Conservation (phyloP, 2,797 vertebrate genomes). For the Acrossocheilus wenchowensis region DNA sequence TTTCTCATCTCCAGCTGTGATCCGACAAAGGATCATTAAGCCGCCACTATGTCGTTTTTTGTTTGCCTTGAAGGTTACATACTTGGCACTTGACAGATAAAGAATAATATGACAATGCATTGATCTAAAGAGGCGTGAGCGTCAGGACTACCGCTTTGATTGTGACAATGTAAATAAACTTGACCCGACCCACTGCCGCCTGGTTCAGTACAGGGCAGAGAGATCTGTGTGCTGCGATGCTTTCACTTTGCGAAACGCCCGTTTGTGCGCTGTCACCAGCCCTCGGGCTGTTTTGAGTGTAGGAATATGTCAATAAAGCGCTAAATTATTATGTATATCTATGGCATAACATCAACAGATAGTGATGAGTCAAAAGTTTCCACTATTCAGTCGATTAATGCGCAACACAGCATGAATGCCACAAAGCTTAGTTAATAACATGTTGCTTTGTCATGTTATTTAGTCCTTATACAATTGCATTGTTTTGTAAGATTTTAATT, state of each 20-base stretch:
- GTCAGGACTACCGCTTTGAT: slow-evolving; percentile 54
- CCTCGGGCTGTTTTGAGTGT: slow-evolving; percentile 12
- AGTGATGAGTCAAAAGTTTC: slow-evolving; percentile 9
- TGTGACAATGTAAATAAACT: slow-evolving; percentile 69
- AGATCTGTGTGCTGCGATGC: slow-evolving; percentile 23
- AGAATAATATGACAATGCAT: slow-evolving; percentile 40
- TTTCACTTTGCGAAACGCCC: slow-evolving; percentile 13
- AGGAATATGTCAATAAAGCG: background rate
- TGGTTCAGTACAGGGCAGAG: slow-evolving; percentile 65
- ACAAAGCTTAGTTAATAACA: background rate
- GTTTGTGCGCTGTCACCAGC: background rate
- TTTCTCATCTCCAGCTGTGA: slow-evolving; percentile 28
- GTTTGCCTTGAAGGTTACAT: slow-evolving; percentile 66
- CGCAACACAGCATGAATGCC: background rate
- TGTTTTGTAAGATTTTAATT: background rate
- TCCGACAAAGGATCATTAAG: slow-evolving; percentile 37
- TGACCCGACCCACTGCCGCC: slow-evolving; percentile 63
- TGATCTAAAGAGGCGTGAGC: slow-evolving; percentile 53
- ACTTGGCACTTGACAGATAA: slow-evolving; percentile 54
- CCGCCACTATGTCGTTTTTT: slow-evolving; percentile 12
- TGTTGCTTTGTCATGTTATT: background rate
- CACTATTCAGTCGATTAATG: background rate
- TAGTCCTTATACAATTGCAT: background rate
- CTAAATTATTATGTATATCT: background rate
- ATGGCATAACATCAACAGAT: background rate